phyloP scores from a whole-genome alignment of 2,888 invertebrate genomes.

The Artemia sinica region DNA sequence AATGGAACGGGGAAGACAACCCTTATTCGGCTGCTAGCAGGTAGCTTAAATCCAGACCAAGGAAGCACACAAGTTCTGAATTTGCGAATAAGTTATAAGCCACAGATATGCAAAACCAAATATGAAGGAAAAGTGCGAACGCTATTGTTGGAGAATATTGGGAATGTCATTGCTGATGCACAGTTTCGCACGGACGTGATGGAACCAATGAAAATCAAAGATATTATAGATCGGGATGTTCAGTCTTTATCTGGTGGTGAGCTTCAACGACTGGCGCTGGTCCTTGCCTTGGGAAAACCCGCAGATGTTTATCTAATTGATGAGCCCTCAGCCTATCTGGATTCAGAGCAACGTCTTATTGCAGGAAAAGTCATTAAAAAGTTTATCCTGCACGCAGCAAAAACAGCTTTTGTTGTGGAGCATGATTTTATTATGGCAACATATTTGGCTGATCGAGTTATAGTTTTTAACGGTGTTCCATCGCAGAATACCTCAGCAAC shows the following conservation, averaged over 20 bases:
- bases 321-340: no score
- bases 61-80: slow-evolving; percentile 60
- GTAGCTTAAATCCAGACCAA: slow-evolving; percentile 75
- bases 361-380: no score
- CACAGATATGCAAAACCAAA: slow-evolving; percentile 98
- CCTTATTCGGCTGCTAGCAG: slow-evolving; percentile 94
- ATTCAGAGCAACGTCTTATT: no score
- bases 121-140: no score
- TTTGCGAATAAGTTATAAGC: slow-evolving; percentile 95
- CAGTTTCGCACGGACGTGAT: no score
- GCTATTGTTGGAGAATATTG: no score
- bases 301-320: no score
- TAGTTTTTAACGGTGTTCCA: no score
- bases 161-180: no score
- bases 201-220: no score
- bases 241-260: slow-evolving; percentile 98
- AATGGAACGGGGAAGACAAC: slow-evolving; percentile 99
- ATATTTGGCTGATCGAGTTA: no score
- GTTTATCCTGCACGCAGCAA: slow-evolving; percentile 95
- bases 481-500: no score
- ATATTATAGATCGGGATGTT: slow-evolving; percentile 93
- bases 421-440: slow-evolving; percentile 99
- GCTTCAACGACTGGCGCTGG: slow-evolving; percentile 88
- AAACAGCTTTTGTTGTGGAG: slow-evolving; percentile 97
- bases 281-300: slow-evolving; percentile 90